Base-by-base conservation (phyloP, 1,140 invertebrate species). In the Pararge aegeria region DNA sequence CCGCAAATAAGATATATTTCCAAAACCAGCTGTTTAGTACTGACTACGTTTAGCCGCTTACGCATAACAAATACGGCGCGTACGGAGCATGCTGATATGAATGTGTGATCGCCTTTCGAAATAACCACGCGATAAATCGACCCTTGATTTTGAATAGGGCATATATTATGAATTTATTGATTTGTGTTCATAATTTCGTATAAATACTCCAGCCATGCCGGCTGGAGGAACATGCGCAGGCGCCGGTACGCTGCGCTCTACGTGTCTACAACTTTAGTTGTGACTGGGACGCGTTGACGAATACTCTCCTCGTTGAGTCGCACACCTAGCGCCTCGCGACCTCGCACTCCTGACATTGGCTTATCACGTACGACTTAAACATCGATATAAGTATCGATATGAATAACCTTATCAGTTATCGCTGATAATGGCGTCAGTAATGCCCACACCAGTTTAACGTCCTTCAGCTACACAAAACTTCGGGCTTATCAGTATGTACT, bases 281-380 rank as follows among this genome's bases (percentile, higher is more conserved):
- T 75, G 71, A 76, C 70, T 80, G 69, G 73, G 78, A 76, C 83
- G 83, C 75, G 76, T 75, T 73, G 75, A 78, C 80, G 86, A 80
- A 75, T 81, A 68, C 79, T 86, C 82, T 80, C 84, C 82, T 82
- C 78, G 68, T 52, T 70, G 68, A 54, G 24, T n/a, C 24, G 24
- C 2, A 62, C 61, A 68, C 61, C 63, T 37, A n/a, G 40, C 63
- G 56, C 55, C 46, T n/a, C 61, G 61, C 79, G 79, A 79, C 80
- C 74, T 82, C 77, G 80, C 62, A 73, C 68, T 65, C 66, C 51
- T 78, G 75, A 80, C 82, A 75, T 75, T 78, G 70, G 68, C 74
- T 84, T 78, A 81, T 86, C 79, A 76, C 62, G 38, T 34, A 54
- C 58, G 50, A 56, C 80, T 71, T 70, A 66, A 57, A 52, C 12